Evolutionary conservation across 2,113 vertebrate genomes (phyloP).

Genomic region (Chrysemys picta): DNA sequence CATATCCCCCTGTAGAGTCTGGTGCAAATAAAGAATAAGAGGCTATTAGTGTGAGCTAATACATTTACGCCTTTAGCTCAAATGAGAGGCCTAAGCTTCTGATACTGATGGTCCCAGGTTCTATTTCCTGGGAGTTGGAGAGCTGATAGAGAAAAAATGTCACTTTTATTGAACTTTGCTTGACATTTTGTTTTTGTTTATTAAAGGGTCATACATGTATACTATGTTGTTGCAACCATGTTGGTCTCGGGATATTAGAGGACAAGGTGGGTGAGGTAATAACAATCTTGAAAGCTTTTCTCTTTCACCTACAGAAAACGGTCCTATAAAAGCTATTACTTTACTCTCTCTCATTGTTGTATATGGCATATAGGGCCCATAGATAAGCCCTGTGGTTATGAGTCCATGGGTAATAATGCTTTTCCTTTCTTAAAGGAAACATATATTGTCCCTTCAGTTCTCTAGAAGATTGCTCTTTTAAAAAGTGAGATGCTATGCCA

Average conservation of each 20-base stretch:
- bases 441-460: neutral
- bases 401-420: neutral
- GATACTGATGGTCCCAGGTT: neutral
- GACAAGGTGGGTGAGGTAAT: neutral
- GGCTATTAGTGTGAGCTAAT: neutral
- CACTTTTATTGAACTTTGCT: neutral
- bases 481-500: neutral
- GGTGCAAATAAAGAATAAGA: neutral
- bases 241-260: neutral
- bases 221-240: neutral
- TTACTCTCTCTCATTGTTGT: neutral
- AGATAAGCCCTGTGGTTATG: neutral
- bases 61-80: neutral
- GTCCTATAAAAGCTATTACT: neutral
- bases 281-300: neutral
- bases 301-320: neutral
- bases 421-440: neutral
- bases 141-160: neutral
- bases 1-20: neutral
- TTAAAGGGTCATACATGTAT: neutral
- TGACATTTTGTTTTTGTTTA: neutral
- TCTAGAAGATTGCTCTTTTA: neutral
- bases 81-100: neutral
- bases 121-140: neutral
- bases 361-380: neutral